A percentile compares a stretch with the other conserved stretches of the same genome.
These are phyloP conservation scores for Actenoides lindsayi DNA, from an alignment of 2,113 vertebrate genomes.

Conservation along the genomic window DNA sequence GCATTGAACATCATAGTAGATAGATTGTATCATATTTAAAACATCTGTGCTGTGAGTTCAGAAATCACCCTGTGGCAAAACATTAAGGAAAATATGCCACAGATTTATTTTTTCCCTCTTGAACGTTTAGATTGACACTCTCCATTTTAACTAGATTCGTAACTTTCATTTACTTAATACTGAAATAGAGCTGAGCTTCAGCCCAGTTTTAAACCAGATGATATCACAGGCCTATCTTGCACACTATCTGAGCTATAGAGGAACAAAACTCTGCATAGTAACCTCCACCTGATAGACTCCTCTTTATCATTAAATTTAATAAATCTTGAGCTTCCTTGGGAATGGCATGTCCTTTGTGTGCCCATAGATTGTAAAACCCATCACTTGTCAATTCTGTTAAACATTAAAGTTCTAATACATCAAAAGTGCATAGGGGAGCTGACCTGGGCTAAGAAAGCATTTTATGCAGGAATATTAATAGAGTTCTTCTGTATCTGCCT, in stretches of 20 bases:
- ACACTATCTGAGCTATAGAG: background rate
- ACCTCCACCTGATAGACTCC: background rate
- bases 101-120: constrained; percentile 54
- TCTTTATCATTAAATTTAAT: constrained; percentile 42
- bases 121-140: constrained; percentile 33
- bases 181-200: background rate
- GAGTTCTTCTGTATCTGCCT: constrained; percentile 40
- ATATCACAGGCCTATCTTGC: background rate
- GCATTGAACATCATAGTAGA: background rate
- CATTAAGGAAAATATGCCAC: constrained; percentile 51
- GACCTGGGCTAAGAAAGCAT: constrained; percentile 63
- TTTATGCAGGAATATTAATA: constrained; percentile 55
- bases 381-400: constrained; percentile 57
- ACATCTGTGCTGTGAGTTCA: constrained; percentile 59
- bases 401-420: constrained; percentile 59
- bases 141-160: constrained; percentile 20
- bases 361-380: constrained; percentile 49
- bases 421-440: constrained; percentile 60
- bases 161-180: constrained; percentile 45
- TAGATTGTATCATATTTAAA: constrained; percentile 63
- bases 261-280: background rate
- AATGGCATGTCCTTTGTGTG: constrained; percentile 29
- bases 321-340: constrained; percentile 33
- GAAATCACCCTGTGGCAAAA: constrained; percentile 60
- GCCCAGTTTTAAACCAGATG: background rate